Percentiles rank a stretch among this genome's conserved stretches.
These are phyloP conservation scores for Ecliptopera silaceata DNA, from an alignment of 2,888 invertebrate genomes.

Conservation along the genomic window DNA sequence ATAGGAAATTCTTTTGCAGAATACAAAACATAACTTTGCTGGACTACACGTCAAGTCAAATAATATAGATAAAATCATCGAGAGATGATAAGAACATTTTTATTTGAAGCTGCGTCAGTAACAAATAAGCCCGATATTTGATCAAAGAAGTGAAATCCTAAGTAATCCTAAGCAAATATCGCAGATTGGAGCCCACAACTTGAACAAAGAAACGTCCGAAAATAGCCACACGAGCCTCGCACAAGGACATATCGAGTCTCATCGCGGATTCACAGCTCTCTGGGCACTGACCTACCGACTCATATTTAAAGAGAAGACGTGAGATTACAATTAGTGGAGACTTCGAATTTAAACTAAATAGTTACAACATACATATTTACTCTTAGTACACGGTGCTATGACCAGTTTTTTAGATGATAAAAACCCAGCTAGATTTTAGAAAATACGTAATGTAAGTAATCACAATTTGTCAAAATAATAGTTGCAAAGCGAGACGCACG, in stretches of 20 bases:
- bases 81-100: neutral
- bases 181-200: neutral
- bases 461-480: neutral
- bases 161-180: constrained; percentile 14
- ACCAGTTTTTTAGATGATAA: neutral
- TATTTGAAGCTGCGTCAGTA: neutral
- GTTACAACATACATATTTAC: no score
- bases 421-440: neutral
- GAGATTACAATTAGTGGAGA: neutral
- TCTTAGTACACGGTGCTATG: no score
- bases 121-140: constrained; percentile 3
- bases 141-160: constrained; percentile 1
- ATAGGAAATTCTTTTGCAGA: neutral
- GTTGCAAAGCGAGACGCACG: neutral
- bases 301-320: constrained; percentile 12
- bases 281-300: constrained; percentile 18
- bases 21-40: neutral
- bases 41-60: neutral
- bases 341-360: neutral
- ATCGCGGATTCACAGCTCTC: constrained; percentile 2
- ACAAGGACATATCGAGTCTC: constrained; percentile 20
- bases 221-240: constrained; percentile 19
- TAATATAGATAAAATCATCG: neutral
- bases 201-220: constrained; percentile 19
- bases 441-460: neutral